phyloP scores from a whole-genome alignment of 2,888 invertebrate species.

The Standfussiana lucernea region DNA sequence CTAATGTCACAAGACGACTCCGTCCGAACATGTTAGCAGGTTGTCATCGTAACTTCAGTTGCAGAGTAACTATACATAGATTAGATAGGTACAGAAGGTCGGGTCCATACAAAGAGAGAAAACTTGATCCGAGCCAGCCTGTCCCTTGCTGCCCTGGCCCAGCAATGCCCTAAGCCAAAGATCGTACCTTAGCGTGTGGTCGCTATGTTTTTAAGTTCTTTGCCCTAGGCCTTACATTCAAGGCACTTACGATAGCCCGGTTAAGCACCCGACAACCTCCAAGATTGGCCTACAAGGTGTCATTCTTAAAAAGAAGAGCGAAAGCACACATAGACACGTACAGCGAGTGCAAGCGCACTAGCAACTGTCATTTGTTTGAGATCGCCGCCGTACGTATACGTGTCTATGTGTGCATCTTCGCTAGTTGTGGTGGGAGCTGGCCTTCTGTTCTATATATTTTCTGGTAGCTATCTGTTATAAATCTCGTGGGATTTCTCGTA shows the following conservation, averaged over 20 bases:
- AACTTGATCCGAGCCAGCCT: neutral
- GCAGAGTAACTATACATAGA: conserved; percentile 21
- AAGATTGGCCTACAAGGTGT: neutral
- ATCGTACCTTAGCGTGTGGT: neutral
- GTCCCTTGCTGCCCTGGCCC: neutral
- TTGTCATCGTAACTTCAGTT: conserved; percentile 69
- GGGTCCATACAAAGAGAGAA: neutral
- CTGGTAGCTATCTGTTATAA: conserved; percentile 53
- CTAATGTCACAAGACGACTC: conserved; percentile 63
- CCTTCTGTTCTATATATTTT: conserved; percentile 18
- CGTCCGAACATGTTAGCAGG: conserved; percentile 61
- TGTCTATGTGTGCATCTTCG: neutral
- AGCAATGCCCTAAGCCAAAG: neutral
- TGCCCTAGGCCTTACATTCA: neutral
- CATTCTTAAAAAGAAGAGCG: neutral
- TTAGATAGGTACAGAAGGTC: conserved; percentile 14
- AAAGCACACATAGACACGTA: neutral
- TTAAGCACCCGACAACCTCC: neutral
- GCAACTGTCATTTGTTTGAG: neutral
- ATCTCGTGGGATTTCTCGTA: conserved; percentile 61
- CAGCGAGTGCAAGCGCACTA: neutral
- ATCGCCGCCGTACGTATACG: neutral
- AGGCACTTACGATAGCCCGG: neutral
- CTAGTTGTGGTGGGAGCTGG: neutral
- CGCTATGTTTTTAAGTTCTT: neutral